Percentiles rank a stretch among this genome's conserved stretches.
Conservation (phyloP, 2,888 invertebrate genomes). For the Pocota personata region DNA sequence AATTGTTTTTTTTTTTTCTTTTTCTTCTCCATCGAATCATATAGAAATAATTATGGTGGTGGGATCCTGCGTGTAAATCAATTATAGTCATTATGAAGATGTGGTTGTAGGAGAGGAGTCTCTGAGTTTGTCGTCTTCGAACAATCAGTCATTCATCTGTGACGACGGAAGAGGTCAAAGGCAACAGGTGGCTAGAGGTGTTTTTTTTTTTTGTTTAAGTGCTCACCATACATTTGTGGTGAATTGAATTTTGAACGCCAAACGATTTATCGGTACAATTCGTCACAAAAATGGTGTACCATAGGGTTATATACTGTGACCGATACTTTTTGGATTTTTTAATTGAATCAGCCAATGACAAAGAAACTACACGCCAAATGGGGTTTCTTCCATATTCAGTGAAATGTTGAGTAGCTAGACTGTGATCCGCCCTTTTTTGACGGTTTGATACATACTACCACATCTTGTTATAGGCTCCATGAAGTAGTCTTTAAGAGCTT, state of each 20-base stretch:
- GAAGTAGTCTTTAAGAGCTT: too few relatives aligned
- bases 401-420: too few relatives aligned
- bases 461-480: too few relatives aligned
- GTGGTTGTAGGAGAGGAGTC: slow-evolving; percentile 22
- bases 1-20: slow-evolving; percentile 22
- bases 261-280: background rate
- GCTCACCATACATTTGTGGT: background rate
- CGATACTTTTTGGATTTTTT: background rate
- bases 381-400: too few relatives aligned
- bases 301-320: background rate
- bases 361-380: too few relatives aligned
- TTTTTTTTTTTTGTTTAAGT: slow-evolving; percentile 10
- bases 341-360: background rate
- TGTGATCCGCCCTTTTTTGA: too few relatives aligned
- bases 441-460: too few relatives aligned
- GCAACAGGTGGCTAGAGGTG: slow-evolving; percentile 6
- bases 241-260: background rate
- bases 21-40: slow-evolving; percentile 23
- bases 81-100: slow-evolving; percentile 59
- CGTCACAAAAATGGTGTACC: background rate
- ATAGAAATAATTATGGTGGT: slow-evolving; percentile 44
- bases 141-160: slow-evolving; percentile 23
- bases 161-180: background rate
- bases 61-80: slow-evolving; percentile 68
- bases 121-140: slow-evolving; percentile 2